Evolutionary conservation across 2,797 vertebrate genomes (phyloP).

Genomic region (Agapornis canus): DNA sequence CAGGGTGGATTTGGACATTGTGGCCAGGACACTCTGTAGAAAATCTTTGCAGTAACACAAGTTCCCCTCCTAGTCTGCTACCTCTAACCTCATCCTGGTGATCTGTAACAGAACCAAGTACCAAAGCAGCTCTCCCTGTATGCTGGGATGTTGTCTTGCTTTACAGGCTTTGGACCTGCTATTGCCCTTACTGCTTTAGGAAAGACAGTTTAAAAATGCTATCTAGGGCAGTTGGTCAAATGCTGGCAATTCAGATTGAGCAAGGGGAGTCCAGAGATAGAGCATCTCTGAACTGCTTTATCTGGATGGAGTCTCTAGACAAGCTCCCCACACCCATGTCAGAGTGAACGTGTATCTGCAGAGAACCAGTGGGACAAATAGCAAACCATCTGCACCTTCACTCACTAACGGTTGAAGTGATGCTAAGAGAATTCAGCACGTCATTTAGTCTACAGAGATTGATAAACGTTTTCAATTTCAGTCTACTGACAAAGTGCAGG

Average conservation of each 20-base stretch:
- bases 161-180: background rate
- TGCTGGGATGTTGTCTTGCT: background rate
- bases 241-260: background rate
- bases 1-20: background rate
- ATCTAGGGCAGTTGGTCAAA: background rate
- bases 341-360: background rate
- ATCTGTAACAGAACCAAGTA: background rate
- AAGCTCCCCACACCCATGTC: background rate
- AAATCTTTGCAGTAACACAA: background rate
- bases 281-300: background rate
- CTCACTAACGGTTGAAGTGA: background rate
- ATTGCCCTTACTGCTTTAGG: background rate
- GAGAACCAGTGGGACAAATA: background rate
- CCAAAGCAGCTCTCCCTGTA: background rate
- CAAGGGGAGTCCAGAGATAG: background rate
- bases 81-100: background rate
- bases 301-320: background rate
- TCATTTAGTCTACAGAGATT: conserved; percentile 48
- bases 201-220: background rate
- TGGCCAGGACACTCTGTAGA: background rate
- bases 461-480: conserved; percentile 59
- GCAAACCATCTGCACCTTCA: conserved; percentile 17
- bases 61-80: background rate
- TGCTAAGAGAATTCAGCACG: background rate
- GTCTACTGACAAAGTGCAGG: conserved; percentile 28